Evolutionary conservation across 2,113 vertebrate species (phyloP).

Genomic region (Galemys pyrenaicus): DNA sequence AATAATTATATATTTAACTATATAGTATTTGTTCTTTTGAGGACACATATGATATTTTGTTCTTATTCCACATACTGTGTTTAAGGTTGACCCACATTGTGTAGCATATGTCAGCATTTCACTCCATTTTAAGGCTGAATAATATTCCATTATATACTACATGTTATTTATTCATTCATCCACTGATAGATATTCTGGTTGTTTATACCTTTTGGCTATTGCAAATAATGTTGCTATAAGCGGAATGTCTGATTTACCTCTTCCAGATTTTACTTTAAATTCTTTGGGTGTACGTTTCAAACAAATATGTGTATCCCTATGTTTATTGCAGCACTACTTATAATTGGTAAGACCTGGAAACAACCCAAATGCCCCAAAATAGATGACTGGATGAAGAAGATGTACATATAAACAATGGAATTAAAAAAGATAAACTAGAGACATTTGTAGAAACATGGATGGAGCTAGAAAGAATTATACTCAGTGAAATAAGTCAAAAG

Average conservation of each 20-base stretch:
- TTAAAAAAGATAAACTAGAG: too few relatives aligned
- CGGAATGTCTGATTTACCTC: not conserved
- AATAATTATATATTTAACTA: not conserved
- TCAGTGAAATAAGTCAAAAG: too few relatives aligned
- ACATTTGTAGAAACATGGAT: too few relatives aligned
- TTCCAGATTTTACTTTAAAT: not conserved
- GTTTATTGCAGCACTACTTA: too few relatives aligned
- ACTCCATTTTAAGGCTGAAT: not conserved
- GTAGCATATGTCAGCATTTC: not conserved
- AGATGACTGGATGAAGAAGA: too few relatives aligned
- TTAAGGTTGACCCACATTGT: not conserved
- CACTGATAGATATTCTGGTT: not conserved
- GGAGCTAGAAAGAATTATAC: too few relatives aligned
- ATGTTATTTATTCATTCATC: not conserved
- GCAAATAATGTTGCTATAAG: not conserved
- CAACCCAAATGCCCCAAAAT: too few relatives aligned
- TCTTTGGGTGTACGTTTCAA: too few relatives aligned
- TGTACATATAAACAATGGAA: too few relatives aligned
- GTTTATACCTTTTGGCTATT: not conserved
- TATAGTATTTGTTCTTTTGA: not conserved
- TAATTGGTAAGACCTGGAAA: too few relatives aligned
- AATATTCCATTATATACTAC: not conserved
- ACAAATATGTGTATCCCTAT: too few relatives aligned
- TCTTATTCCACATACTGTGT: not conserved
- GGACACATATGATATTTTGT: not conserved